phyloP scores from a whole-genome alignment of 1,140 invertebrate species.

The Hypothenemus hampei region DNA sequence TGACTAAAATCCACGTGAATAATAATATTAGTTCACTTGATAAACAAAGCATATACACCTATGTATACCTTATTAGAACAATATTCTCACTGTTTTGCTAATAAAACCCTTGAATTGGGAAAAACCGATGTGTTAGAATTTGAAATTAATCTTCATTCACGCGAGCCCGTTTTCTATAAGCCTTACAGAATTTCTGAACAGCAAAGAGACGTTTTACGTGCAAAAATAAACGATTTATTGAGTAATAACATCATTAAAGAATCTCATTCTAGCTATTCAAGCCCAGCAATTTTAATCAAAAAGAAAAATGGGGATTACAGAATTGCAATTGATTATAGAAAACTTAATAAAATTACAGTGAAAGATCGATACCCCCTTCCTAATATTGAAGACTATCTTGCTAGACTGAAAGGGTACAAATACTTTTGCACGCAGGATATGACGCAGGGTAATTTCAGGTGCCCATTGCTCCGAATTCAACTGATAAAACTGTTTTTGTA shows the following conservation, averaged over 20 bases:
- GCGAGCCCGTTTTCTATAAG: too few species aligned
- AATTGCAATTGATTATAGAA: conserved; percentile 39
- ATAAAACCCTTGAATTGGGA: too few species aligned
- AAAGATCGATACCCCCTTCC: conserved; percentile 49
- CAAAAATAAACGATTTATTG: not conserved
- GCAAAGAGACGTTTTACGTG: too few species aligned
- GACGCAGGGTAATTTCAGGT: conserved; percentile 2
- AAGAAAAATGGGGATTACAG: not conserved
- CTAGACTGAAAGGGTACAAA: conserved; percentile 36
- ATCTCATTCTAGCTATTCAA: too few species aligned
- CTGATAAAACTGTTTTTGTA: conserved; percentile 31
- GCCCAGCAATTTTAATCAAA: not conserved
- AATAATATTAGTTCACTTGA: too few species aligned
- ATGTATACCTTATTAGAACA: too few species aligned
- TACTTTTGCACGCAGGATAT: conserved; percentile 46
- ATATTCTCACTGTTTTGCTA: too few species aligned
- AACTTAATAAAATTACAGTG: conserved; percentile 43
- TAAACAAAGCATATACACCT: too few species aligned
- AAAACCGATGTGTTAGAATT: too few species aligned
- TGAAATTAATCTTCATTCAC: too few species aligned
- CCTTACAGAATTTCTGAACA: too few species aligned
- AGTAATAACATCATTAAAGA: not conserved
- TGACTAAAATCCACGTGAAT: too few species aligned
- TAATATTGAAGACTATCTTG: conserved; percentile 43
- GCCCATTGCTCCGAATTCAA: conserved; percentile 17